Evolutionary conservation across 1,140 invertebrate genomes (phyloP).

Genomic region (Tachypleus tridentatus): DNA sequence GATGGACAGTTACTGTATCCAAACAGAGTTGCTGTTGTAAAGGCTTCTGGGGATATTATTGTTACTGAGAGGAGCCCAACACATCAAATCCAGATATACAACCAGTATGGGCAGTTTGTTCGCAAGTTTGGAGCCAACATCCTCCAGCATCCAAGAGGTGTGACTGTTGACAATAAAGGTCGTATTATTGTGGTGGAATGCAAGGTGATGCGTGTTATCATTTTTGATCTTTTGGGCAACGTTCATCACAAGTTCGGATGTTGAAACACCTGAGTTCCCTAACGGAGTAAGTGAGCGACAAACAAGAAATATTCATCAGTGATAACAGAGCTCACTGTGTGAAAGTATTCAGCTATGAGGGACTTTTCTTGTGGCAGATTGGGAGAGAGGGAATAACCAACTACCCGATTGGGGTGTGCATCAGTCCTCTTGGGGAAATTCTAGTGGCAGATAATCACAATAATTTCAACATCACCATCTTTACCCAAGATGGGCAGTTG

Average conservation of each 20-base stretch:
- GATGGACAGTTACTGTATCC: constrained; percentile 96
- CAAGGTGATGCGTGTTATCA: constrained; percentile 98
- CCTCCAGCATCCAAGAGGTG: constrained; percentile 91
- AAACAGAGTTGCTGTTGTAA: constrained; percentile 94
- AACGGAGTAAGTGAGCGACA: constrained; percentile 48
- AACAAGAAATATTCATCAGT: constrained; percentile 98
- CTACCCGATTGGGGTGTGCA: constrained; percentile 97
- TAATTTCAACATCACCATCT: constrained; percentile 98
- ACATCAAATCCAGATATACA: constrained; percentile 95
- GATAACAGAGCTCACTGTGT: constrained; percentile 99
- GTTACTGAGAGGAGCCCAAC: constrained; percentile 96
- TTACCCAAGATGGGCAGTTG: constrained; percentile 88
- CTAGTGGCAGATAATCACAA: constrained; percentile 99
- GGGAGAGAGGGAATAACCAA: constrained; percentile 97
- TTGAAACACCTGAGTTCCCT: constrained; percentile 44
- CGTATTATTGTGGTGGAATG: constrained; percentile 97
- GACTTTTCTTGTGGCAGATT: constrained; percentile 88
- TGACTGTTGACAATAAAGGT: constrained; percentile 94
- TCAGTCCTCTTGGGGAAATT: constrained; percentile 90
- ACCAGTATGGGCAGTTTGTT: constrained; percentile 97
- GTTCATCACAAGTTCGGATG: constrained; percentile 91
- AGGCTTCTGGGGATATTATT: constrained; percentile 94
- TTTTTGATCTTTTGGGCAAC: constrained; percentile 93
- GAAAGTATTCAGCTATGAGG: constrained; percentile 98
- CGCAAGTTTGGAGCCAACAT: constrained; percentile 98